phyloP scores from a whole-genome alignment of 2,113 vertebrate species.

The Sardina pilchardus region DNA sequence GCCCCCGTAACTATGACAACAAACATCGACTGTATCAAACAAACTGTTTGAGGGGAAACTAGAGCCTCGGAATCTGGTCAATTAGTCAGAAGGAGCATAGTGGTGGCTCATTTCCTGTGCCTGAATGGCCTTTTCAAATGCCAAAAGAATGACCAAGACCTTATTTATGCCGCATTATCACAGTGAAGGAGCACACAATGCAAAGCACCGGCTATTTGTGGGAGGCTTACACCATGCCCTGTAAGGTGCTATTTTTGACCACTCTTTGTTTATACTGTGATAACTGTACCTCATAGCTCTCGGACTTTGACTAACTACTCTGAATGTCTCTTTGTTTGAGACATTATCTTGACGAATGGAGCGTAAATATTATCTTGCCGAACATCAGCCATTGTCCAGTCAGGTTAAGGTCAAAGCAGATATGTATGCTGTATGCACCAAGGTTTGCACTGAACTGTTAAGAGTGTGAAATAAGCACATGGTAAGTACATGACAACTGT shows the following conservation, averaged over 20 bases:
- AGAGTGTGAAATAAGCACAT: neutral
- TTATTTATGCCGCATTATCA: slow-evolving; percentile 40
- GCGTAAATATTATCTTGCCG: neutral
- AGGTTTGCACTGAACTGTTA: neutral
- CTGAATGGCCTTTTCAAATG: slow-evolving; percentile 55
- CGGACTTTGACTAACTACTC: neutral
- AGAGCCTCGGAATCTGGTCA: slow-evolving; percentile 60
- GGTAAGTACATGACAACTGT: neutral
- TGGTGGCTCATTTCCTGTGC: slow-evolving; percentile 61
- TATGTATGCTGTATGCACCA: neutral
- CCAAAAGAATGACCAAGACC: slow-evolving; percentile 41
- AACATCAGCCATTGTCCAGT: neutral
- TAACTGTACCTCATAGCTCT: neutral
- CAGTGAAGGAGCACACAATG: slow-evolving; percentile 37
- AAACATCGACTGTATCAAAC: slow-evolving; percentile 62
- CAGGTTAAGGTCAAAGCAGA: neutral
- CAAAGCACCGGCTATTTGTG: slow-evolving; percentile 33
- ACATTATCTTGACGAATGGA: neutral
- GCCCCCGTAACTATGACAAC: slow-evolving; percentile 66
- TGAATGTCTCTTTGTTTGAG: neutral
- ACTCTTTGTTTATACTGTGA: neutral
- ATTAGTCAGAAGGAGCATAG: slow-evolving; percentile 54
- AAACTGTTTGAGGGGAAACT: slow-evolving; percentile 70
- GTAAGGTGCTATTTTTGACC: slow-evolving; percentile 25
- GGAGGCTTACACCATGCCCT: neutral